Conservation (phyloP, 2,888 invertebrate species). For the Acleris cristana region DNA sequence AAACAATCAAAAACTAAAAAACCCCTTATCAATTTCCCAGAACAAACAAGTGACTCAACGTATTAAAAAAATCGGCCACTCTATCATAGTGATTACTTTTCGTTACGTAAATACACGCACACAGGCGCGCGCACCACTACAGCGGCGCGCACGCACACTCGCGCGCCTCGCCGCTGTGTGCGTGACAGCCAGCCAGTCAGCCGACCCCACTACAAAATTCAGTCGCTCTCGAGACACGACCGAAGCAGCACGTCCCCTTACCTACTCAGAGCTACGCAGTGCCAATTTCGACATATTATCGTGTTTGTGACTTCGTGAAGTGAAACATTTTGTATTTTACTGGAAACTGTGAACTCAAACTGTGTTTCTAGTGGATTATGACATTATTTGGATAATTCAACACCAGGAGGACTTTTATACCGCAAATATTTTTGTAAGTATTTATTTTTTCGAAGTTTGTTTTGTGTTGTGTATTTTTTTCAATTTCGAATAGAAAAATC, state of each 20-base stretch:
- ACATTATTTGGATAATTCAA: constrained; percentile 80
- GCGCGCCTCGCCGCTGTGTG: constrained; percentile 53
- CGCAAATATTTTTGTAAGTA: constrained; percentile 84
- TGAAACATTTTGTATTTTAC: constrained; percentile 62
- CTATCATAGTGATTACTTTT: constrained; percentile 73
- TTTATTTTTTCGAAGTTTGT: constrained; percentile 44
- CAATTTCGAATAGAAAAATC: neutral
- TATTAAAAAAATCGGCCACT: constrained; percentile 76
- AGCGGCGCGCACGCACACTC: constrained; percentile 56
- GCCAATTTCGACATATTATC: constrained; percentile 75
- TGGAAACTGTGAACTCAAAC: constrained; percentile 65
- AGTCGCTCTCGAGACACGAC: constrained; percentile 74
- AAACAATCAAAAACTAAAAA: constrained; percentile 12
- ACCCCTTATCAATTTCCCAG: constrained; percentile 36
- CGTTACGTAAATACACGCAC: constrained; percentile 77
- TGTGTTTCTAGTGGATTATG: constrained; percentile 71
- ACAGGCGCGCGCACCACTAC: constrained; percentile 41
- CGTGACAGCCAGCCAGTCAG: constrained; percentile 69
- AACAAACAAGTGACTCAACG: constrained; percentile 78
- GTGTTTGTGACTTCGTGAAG: constrained; percentile 81
- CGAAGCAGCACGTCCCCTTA: constrained; percentile 66
- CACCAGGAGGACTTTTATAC: constrained; percentile 71
- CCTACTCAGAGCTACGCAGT: constrained; percentile 58
- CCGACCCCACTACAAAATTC: constrained; percentile 80
- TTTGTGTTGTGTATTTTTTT: constrained; percentile 27